Percentiles rank a stretch among this genome's conserved stretches.
phyloP scores from a whole-genome alignment of 2,113 vertebrate species.

The Aspidoscelis tigris region DNA sequence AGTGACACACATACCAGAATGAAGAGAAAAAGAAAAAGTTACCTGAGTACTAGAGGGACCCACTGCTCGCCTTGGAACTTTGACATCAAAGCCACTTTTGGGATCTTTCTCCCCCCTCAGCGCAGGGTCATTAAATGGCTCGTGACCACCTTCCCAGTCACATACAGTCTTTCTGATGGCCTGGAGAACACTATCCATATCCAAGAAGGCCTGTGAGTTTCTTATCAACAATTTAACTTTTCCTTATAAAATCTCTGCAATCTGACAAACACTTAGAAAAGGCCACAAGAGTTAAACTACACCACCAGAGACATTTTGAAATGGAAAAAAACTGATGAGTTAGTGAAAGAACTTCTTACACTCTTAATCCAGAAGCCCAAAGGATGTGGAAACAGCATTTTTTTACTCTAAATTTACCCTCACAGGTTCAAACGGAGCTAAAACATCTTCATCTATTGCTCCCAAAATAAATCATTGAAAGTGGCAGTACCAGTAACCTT shows the following conservation, averaged over 20 bases:
- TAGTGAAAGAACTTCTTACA: background rate
- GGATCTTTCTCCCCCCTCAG: slow-evolving; percentile 89
- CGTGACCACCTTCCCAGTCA: slow-evolving; percentile 86
- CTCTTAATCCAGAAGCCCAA: background rate
- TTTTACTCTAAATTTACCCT: slow-evolving; percentile 4
- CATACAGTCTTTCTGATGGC: slow-evolving; percentile 90
- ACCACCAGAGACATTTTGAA: background rate
- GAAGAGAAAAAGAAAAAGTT: slow-evolving; percentile 40
- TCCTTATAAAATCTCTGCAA: background rate
- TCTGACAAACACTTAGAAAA: background rate
- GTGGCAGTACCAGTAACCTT: background rate
- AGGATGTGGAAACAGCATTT: background rate
- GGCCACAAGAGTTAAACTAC: background rate
- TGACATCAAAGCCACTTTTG: slow-evolving; percentile 91
- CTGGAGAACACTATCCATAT: slow-evolving; percentile 82
- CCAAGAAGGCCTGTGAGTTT: background rate
- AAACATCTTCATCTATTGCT: background rate
- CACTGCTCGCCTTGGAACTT: slow-evolving; percentile 87
- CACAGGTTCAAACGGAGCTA: background rate
- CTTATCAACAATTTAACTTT: background rate
- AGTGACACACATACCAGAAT: slow-evolving; percentile 21
- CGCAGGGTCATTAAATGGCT: slow-evolving; percentile 88
- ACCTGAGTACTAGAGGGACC: slow-evolving; percentile 92
- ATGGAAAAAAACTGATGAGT: background rate
- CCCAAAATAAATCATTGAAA: background rate